phyloP scores from a whole-genome alignment of 2,113 vertebrate genomes.

The Colossoma macropomum region DNA sequence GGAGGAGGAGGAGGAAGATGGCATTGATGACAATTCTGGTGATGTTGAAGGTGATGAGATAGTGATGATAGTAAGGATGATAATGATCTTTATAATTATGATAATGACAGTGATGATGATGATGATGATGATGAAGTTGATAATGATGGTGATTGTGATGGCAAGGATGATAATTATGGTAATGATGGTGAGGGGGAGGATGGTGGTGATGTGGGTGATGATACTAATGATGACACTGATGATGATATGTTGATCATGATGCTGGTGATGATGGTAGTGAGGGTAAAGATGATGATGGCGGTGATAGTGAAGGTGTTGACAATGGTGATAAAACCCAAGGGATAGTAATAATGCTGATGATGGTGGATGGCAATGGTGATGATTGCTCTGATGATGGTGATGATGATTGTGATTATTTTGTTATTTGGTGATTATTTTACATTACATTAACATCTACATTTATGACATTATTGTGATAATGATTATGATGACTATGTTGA shows the following conservation, averaged over 20 bases:
- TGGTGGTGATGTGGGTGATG: not conserved
- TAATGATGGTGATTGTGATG: too few species aligned
- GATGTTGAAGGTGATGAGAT: too few species aligned
- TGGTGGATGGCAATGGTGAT: too few species aligned
- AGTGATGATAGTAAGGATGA: too few species aligned
- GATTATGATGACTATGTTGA: not conserved
- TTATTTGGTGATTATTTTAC: too few species aligned
- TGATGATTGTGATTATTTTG: conserved; percentile 3
- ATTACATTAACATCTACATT: not conserved
- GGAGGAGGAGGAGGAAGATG: too few species aligned
- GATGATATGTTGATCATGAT: not conserved
- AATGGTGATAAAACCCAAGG: too few species aligned
- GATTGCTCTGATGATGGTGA: not conserved
- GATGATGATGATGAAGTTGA: too few species aligned
- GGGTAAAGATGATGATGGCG: not conserved
- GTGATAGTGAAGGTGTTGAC: not conserved
- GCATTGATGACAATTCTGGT: too few species aligned
- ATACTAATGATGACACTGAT: not conserved
- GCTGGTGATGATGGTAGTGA: not conserved
- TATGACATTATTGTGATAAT: not conserved
- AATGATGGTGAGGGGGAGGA: not conserved
- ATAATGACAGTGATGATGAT: too few species aligned
- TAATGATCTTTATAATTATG: too few species aligned
- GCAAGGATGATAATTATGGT: too few species aligned
- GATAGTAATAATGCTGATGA: not conserved